Evolutionary conservation across 92 coral and sea anemone genomes (phyloP).

Genomic region (Diadumene lineata): DNA sequence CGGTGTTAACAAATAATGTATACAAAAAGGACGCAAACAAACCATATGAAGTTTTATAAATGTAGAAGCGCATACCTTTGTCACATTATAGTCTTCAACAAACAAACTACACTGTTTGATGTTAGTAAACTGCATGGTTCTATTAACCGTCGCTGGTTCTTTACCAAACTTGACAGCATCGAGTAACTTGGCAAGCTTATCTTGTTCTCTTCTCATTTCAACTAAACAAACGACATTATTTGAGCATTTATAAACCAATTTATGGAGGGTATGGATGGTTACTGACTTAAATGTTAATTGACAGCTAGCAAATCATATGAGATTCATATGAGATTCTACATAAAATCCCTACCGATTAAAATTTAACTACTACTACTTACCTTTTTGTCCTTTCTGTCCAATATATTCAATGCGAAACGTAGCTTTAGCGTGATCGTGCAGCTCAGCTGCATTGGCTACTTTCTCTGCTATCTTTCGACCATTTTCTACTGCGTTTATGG

Average conservation of each 20-base stretch:
- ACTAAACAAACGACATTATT: background rate
- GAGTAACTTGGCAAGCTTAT: constrained; percentile 8
- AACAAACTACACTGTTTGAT: constrained; percentile 84
- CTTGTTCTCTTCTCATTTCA: background rate
- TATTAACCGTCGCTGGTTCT: constrained; percentile 67
- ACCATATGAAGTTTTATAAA: too few species aligned
- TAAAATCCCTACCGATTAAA: background rate
- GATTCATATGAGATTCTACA: background rate
- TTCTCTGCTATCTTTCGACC: background rate
- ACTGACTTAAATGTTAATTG: too few species aligned
- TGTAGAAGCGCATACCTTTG: constrained; percentile 70
- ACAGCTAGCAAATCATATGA: too few species aligned
- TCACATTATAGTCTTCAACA: constrained; percentile 82
- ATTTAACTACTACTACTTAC: constrained; percentile 1
- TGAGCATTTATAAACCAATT: too few species aligned
- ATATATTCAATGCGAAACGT: constrained; percentile 15
- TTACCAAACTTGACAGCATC: constrained; percentile 49
- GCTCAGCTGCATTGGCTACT: constrained; percentile 2
- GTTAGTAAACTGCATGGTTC: constrained; percentile 56
- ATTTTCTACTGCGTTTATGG: background rate
- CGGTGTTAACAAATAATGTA: too few species aligned
- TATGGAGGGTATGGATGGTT: too few species aligned
- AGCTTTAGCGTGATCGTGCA: constrained; percentile 4
- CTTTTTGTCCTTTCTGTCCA: constrained; percentile 17
- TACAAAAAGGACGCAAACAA: too few species aligned